These are phyloP conservation scores for Leptogaster cylindrica DNA, from an alignment of 2,888 invertebrate species.

Conservation along the genomic window DNA sequence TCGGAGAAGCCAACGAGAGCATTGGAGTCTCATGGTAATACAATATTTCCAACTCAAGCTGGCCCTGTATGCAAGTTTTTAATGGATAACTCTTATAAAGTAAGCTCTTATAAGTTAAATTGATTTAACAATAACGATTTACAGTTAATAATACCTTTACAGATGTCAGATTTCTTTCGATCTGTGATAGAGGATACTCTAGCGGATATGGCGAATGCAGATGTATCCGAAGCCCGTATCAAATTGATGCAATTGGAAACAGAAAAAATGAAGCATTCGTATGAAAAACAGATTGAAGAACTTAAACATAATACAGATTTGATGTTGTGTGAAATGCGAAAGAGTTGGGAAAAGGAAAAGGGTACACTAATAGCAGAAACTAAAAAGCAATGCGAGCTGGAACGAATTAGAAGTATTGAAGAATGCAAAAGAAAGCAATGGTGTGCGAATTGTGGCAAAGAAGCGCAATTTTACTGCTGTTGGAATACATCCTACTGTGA, in stretches of 20 bases:
- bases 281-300: constrained; percentile 76
- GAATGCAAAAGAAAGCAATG: constrained; percentile 88
- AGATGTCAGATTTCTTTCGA: constrained; percentile 75
- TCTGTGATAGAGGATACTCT: constrained; percentile 72
- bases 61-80: constrained; percentile 67
- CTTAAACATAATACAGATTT: constrained; percentile 71
- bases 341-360: constrained; percentile 74
- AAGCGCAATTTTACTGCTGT: constrained; percentile 92
- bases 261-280: constrained; percentile 73
- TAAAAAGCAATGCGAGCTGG: constrained; percentile 71
- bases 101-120: constrained; percentile 54
- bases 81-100: constrained; percentile 69
- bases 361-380: constrained; percentile 70
- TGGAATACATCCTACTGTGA: constrained; percentile 97
- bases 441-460: constrained; percentile 87
- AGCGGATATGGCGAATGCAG: constrained; percentile 67
- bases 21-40: constrained; percentile 59
- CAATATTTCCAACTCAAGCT: constrained; percentile 64
- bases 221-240: constrained; percentile 66
- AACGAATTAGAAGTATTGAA: constrained; percentile 72
- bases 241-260: constrained; percentile 71
- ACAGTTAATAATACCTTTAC: too few relatives aligned
- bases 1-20: constrained; percentile 63
- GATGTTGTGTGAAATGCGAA: constrained; percentile 72
- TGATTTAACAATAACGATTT: too few relatives aligned